Evolutionary conservation across 2,888 invertebrate species (phyloP).

Genomic region (Cephus spinipes): DNA sequence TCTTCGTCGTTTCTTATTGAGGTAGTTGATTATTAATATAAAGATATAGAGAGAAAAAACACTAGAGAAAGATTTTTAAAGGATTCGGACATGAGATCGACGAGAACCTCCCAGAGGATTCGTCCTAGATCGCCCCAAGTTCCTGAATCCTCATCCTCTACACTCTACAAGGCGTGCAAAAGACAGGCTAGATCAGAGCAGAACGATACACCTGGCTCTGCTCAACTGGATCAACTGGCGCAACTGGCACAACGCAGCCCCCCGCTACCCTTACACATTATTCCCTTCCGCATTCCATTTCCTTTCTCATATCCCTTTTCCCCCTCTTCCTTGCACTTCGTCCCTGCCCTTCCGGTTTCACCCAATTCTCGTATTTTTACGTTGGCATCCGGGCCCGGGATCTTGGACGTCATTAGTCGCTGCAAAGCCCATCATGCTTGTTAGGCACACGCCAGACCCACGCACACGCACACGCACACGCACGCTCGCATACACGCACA

Average conservation of each 20-base stretch:
- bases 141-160: background rate
- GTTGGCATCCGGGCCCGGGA: background rate
- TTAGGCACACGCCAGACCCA: conserved; percentile 59
- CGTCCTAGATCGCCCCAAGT: background rate
- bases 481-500: conserved; percentile 32
- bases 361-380: background rate
- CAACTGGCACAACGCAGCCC: background rate
- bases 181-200: background rate
- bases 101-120: background rate
- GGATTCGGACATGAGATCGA: background rate
- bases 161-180: background rate
- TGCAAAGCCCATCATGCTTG: conserved; percentile 67
- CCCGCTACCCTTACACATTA: background rate
- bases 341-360: background rate
- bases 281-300: conserved; percentile 12
- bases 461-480: conserved; percentile 18
- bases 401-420: conserved; percentile 60
- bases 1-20: background rate
- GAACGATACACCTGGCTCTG: background rate
- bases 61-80: conserved; percentile 6
- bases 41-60: conserved; percentile 2
- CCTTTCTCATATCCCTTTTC: conserved; percentile 17
- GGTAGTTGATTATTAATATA: background rate
- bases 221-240: background rate
- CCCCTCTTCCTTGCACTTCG: conserved; percentile 1